Base-by-base conservation (phyloP, 2,797 vertebrate species). In the Hephaestus fuliginosus region DNA sequence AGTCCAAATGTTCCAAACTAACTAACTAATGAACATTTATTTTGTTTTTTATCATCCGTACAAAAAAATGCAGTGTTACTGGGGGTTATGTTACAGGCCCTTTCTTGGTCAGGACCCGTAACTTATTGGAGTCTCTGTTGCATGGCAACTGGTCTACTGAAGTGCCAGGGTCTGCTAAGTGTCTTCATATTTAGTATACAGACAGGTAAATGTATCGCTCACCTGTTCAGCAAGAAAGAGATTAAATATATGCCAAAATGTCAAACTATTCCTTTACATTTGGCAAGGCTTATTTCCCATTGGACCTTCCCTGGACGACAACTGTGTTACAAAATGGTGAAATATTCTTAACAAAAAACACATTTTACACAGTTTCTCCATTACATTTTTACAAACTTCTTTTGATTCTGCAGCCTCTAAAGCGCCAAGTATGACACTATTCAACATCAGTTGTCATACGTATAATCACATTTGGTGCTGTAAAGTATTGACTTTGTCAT, bases 401-500 rank as follows among this genome's bases (percentile, higher is more conserved):
- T 67, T 44, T 18, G 28, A 43, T 48, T 68, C 7, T 53, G 20
- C 9, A 68, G 28, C 55, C n/a, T 55, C 7, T 30, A 30, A 62
- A 57, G 22, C 12, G 52, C 53, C 48, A 62, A 43, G 74, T 33
- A 33, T 33, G 17, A 70, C 39, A 36, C 2, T 5, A 41, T 44
- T 64, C 28, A 39, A 48, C 7, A 11, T 20, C 15, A 18, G 20
- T 30, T 8, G 11, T 39, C 4, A n/a, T 62, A 18, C 3, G 2
- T 12, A 25, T 48, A 25, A 48, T 76, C 39, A 30, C n/a, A 18
- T 51, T 43, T 28, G 22, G 48, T 48, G 1, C 30, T 70, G 22
- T 64, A 60, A 30, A 7, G 14, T 20, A 15, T 48, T 53, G 30
- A 58, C n/a, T 44, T 41, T 84, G n/a, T 30, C 7, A 57, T 70